Evolutionary conservation across 2,113 vertebrate species (phyloP).

Genomic region (Cromileptes altivelis): DNA sequence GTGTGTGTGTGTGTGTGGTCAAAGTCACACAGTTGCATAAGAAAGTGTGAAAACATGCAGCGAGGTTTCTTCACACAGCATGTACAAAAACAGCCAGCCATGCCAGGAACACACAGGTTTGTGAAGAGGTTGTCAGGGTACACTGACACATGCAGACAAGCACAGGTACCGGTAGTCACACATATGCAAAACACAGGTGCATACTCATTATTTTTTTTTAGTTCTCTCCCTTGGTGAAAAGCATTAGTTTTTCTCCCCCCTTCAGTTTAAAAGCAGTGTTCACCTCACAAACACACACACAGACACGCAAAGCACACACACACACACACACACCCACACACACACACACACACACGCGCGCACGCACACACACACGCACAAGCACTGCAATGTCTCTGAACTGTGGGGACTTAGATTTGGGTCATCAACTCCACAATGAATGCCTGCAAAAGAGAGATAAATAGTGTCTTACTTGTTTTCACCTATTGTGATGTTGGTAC

Average conservation of each 20-base stretch:
- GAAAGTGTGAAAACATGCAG: slow-evolving; percentile 35
- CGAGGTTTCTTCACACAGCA: slow-evolving; percentile 21
- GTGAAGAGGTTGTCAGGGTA: slow-evolving; percentile 5
- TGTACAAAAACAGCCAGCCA: slow-evolving; percentile 34
- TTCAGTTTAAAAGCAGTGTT: neutral
- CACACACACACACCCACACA: neutral
- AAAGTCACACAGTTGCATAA: slow-evolving; percentile 42
- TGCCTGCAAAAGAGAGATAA: slow-evolving; percentile 49
- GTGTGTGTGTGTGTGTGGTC: slow-evolving; percentile 45
- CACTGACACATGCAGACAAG: slow-evolving; percentile 16
- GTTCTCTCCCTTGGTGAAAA: slow-evolving; percentile 31
- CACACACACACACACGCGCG: slow-evolving; percentile 21
- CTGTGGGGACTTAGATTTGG: slow-evolving; percentile 33
- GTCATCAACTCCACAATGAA: slow-evolving; percentile 55
- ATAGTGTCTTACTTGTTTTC: slow-evolving; percentile 43
- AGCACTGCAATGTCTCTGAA: slow-evolving; percentile 23
- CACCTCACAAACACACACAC: neutral
- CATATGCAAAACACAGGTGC: neutral
- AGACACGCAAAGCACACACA: no score
- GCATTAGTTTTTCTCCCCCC: neutral
- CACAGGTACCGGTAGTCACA: slow-evolving; percentile 2
- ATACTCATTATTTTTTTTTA: slow-evolving; percentile 14
- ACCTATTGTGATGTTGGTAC: slow-evolving; percentile 43
- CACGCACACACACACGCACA: slow-evolving; percentile 19
- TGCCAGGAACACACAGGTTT: slow-evolving; percentile 13